Percentiles rank a stretch among this genome's conserved stretches.
Evolutionary conservation across 2,888 invertebrate species (phyloP).

Genomic region (Protodeltote pygarga): DNA sequence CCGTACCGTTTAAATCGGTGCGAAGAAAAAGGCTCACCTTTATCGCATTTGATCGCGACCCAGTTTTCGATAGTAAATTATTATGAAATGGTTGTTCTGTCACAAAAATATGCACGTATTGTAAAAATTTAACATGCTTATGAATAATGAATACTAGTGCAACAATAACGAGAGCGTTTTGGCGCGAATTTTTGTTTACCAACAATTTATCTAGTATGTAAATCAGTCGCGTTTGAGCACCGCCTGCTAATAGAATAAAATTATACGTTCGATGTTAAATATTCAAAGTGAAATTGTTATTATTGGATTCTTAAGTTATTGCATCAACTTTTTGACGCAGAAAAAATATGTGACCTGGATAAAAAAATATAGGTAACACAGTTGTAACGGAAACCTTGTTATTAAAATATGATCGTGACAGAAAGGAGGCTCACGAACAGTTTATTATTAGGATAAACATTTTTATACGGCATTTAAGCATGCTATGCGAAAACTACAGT

Average conservation of each 20-base stretch:
- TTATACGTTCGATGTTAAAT: conserved; percentile 11
- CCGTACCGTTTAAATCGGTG: conserved; percentile 29
- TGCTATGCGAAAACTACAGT: too few relatives aligned
- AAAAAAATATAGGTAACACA: too few relatives aligned
- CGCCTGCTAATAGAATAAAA: conserved; percentile 11
- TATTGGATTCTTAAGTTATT: conserved; percentile 16
- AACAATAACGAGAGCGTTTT: conserved; percentile 21
- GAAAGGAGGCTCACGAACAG: too few relatives aligned
- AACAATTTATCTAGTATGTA: conserved; percentile 40
- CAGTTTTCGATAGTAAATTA: conserved; percentile 33
- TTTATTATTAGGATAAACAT: too few relatives aligned
- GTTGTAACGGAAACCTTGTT: too few relatives aligned
- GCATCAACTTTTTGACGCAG: conserved; percentile 8
- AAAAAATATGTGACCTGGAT: not conserved
- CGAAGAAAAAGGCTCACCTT: conserved; percentile 27
- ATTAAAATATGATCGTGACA: too few relatives aligned
- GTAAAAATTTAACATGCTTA: conserved; percentile 14
- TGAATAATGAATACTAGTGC: conserved; percentile 20
- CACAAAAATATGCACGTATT: conserved; percentile 27
- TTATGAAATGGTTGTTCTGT: conserved; percentile 18
- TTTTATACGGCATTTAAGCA: too few relatives aligned
- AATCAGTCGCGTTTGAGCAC: conserved; percentile 19
- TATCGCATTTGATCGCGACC: conserved; percentile 42
- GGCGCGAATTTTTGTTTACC: conserved; percentile 49
- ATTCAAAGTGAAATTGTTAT: conserved; percentile 26